Conservation (phyloP, 2,113 vertebrate genomes). For the Passer montanus region DNA sequence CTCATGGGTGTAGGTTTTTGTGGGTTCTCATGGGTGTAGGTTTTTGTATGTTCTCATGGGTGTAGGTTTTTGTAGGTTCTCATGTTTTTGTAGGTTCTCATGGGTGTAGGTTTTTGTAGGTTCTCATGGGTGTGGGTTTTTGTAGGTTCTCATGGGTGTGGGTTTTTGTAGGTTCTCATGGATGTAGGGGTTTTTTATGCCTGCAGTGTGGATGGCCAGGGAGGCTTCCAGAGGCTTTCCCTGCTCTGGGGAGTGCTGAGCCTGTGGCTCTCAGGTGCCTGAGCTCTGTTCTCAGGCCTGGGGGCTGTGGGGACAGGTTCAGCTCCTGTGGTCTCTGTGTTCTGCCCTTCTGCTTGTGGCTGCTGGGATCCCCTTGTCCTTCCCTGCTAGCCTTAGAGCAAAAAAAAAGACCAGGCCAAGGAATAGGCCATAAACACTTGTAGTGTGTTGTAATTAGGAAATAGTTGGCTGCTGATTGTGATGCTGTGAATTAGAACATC, state of each 20-base stretch:
- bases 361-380: not conserved
- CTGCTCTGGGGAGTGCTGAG: not conserved
- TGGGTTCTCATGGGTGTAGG: no score
- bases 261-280: rapidly evolving
- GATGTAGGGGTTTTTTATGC: not conserved
- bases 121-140: no score
- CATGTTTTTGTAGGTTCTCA: no score
- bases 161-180: not conserved
- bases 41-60: no score
- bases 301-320: not conserved
- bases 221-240: not conserved
- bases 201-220: not conserved
- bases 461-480: not conserved
- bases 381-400: not conserved
- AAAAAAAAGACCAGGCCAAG: not conserved
- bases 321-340: not conserved
- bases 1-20: not conserved
- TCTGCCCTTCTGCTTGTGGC: not conserved
- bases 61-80: not conserved
- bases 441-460: not conserved
- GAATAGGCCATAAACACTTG: not conserved
- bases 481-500: not conserved
- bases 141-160: no score
- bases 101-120: no score
- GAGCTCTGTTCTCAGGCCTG: not conserved